A percentile compares a stretch with the other conserved stretches of the same genome.
These are phyloP conservation scores for Moxostoma hubbsi DNA, from an alignment of 2,797 vertebrate species.

Conservation along the genomic window DNA sequence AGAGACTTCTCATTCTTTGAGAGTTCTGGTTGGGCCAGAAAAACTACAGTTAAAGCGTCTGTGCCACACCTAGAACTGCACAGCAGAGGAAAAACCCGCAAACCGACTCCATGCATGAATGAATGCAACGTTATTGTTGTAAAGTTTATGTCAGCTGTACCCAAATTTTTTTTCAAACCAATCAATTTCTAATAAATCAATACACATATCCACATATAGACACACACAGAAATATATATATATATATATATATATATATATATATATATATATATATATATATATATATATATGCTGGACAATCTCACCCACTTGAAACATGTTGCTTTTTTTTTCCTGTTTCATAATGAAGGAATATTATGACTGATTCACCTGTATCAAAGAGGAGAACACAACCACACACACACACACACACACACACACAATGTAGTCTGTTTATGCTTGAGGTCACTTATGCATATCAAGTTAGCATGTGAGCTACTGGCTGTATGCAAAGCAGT, in stretches of 20 bases:
- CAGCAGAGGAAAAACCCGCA: neutral
- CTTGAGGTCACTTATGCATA: neutral
- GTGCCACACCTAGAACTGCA: slow-evolving; percentile 5
- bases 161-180: neutral
- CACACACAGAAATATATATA: too few species aligned
- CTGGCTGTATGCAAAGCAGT: neutral
- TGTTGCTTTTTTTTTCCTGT: neutral
- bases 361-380: too few species aligned
- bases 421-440: neutral
- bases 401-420: too few species aligned
- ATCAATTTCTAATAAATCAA: too few species aligned
- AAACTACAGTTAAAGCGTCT: slow-evolving; percentile 17
- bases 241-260: too few species aligned
- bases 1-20: neutral
- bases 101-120: neutral
- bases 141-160: neutral
- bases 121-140: neutral
- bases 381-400: too few species aligned
- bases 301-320: too few species aligned
- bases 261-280: too few species aligned
- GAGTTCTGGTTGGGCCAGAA: slow-evolving; percentile 18
- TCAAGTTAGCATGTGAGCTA: neutral
- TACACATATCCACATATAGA: too few species aligned
- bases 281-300: too few species aligned
- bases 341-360: too few species aligned